These are phyloP conservation scores for Xylota sylvarum DNA, from an alignment of 2,888 invertebrate genomes.

Conservation along the genomic window DNA sequence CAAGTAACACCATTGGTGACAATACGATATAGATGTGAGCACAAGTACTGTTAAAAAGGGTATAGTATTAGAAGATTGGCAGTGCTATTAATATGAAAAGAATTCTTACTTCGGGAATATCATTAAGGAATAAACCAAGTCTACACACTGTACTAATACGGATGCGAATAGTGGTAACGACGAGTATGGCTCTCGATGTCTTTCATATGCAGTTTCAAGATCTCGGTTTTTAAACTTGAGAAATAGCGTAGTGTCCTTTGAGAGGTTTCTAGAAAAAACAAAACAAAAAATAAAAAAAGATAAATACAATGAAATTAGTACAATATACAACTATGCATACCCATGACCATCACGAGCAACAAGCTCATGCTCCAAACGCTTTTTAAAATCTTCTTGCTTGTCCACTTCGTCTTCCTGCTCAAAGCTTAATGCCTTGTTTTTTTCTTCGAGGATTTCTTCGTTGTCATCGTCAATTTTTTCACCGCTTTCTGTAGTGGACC, in stretches of 20 bases:
- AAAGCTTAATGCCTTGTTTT: constrained; percentile 83
- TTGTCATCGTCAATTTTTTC: constrained; percentile 77
- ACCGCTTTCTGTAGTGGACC: constrained; percentile 85
- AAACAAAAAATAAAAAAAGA: too few species aligned
- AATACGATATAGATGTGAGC: constrained; percentile 83
- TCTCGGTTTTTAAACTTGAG: constrained; percentile 88
- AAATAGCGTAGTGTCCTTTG: constrained; percentile 88
- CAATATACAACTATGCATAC: constrained; percentile 84
- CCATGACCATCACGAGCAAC: constrained; percentile 93
- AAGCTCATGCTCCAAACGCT: constrained; percentile 92
- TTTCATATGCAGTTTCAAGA: constrained; percentile 89
- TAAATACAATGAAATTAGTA: background rate
- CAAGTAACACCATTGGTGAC: constrained; percentile 82
- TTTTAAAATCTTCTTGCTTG: constrained; percentile 90
- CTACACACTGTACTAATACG: constrained; percentile 87
- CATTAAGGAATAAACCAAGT: constrained; percentile 86
- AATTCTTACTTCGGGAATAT: constrained; percentile 86
- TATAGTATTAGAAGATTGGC: background rate
- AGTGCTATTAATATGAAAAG: background rate
- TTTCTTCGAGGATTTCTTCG: constrained; percentile 74
- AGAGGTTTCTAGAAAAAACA: constrained; percentile 85
- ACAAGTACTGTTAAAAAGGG: constrained; percentile 79
- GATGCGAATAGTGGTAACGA: constrained; percentile 88
- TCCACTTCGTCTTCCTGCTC: constrained; percentile 85
- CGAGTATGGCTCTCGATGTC: constrained; percentile 88